Conservation (phyloP, 2,797 vertebrate species). For the Rhynchonycteris naso region DNA sequence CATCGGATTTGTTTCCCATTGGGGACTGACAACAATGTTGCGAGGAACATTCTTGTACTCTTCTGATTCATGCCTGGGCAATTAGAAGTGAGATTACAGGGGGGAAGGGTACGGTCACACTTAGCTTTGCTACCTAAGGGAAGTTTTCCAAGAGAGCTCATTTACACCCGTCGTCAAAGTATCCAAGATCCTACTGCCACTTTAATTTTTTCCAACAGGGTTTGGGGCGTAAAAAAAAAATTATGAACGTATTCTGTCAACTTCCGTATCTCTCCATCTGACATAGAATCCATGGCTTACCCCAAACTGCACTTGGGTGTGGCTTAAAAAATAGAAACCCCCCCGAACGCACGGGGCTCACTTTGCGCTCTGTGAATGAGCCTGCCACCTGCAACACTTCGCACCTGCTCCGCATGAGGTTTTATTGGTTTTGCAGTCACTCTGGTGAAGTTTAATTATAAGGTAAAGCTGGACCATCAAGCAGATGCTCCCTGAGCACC, state of each 20-base stretch:
- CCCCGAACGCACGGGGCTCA: accelerated
- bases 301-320: background rate
- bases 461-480: background rate
- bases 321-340: background rate
- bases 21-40: background rate
- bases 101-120: accelerated
- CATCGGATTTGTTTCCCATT: background rate
- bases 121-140: accelerated
- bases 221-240: background rate
- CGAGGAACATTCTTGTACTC: background rate
- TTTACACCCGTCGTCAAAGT: background rate
- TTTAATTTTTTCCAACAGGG: background rate
- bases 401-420: background rate
- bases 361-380: accelerated
- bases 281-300: background rate
- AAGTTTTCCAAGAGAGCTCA: background rate
- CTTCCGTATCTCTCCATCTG: background rate
- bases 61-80: accelerated
- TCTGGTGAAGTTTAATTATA: background rate
- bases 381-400: background rate
- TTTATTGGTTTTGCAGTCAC: background rate
- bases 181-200: accelerated
- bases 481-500: background rate
- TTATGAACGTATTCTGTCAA: accelerated
- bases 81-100: background rate